Evolutionary conservation across 2,888 invertebrate species (phyloP).

Genomic region (Callosobruchus maculatus): DNA sequence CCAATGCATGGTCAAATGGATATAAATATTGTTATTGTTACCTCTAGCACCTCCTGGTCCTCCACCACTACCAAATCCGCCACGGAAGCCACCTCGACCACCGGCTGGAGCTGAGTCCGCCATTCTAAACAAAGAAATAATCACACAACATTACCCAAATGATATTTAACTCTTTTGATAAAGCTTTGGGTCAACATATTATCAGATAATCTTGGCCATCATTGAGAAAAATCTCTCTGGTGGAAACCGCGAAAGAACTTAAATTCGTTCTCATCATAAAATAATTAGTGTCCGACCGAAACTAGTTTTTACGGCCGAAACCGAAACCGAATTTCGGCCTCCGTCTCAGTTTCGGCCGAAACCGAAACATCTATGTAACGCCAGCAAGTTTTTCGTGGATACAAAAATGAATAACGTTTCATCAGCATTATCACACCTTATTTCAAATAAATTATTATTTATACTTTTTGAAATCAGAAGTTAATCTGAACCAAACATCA

Average conservation of each 20-base stretch:
- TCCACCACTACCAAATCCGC: conserved; percentile 71
- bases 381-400: too few relatives aligned
- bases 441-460: too few relatives aligned
- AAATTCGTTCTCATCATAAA: conserved; percentile 51
- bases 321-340: too few relatives aligned
- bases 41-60: conserved; percentile 54
- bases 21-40: background rate
- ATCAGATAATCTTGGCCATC: conserved; percentile 47
- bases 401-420: too few relatives aligned
- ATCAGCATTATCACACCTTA: too few relatives aligned
- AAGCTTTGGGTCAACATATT: background rate
- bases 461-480: too few relatives aligned
- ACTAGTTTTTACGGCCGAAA: too few relatives aligned
- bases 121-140: conserved; percentile 61
- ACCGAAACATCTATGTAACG: too few relatives aligned
- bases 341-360: too few relatives aligned
- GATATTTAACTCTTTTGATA: background rate
- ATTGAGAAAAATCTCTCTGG: conserved; percentile 54
- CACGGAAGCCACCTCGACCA: conserved; percentile 87
- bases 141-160: background rate
- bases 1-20: too few relatives aligned
- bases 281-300: too few relatives aligned
- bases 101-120: conserved; percentile 99
- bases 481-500: too few relatives aligned
- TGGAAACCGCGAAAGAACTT: conserved; percentile 68